Conservation (phyloP, 2,888 invertebrate species). For the Zhengitettix transpicula region DNA sequence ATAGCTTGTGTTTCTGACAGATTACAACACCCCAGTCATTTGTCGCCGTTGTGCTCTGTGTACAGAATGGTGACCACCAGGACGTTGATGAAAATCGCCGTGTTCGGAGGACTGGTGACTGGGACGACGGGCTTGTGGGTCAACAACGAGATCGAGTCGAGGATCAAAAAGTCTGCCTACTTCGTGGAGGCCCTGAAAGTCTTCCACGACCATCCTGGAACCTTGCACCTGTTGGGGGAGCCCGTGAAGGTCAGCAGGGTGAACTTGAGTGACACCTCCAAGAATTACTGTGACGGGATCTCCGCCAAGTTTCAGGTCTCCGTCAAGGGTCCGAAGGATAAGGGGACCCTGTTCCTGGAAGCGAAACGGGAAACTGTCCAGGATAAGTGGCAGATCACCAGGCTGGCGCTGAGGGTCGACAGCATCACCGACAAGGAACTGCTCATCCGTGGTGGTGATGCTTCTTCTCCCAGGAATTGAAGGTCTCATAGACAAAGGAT, state of each 20-base stretch:
- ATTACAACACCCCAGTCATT: too few species aligned
- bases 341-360: slow-evolving; percentile 44
- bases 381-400: slow-evolving; percentile 36
- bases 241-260: slow-evolving; percentile 49
- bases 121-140: slow-evolving; percentile 33
- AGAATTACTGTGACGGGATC: slow-evolving; percentile 33
- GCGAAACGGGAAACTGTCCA: slow-evolving; percentile 29
- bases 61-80: slow-evolving; percentile 32
- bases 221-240: slow-evolving; percentile 48
- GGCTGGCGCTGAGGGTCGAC: background rate
- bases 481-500: too few species aligned
- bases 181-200: slow-evolving; percentile 45
- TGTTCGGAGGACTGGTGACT: slow-evolving; percentile 42
- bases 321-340: slow-evolving; percentile 47
- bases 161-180: slow-evolving; percentile 37
- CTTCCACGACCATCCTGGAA: slow-evolving; percentile 38
- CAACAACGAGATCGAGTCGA: slow-evolving; percentile 34
- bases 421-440: background rate
- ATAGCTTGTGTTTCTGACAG: too few species aligned
- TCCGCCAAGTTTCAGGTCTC: slow-evolving; percentile 45
- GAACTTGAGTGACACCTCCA: slow-evolving; percentile 31
- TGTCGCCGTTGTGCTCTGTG: too few species aligned
- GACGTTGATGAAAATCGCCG: slow-evolving; percentile 43
- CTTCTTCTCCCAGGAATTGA: too few species aligned
- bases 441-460: too few species aligned